Conservation (phyloP, 2,797 vertebrate species). For the Anguilla marmorata region DNA sequence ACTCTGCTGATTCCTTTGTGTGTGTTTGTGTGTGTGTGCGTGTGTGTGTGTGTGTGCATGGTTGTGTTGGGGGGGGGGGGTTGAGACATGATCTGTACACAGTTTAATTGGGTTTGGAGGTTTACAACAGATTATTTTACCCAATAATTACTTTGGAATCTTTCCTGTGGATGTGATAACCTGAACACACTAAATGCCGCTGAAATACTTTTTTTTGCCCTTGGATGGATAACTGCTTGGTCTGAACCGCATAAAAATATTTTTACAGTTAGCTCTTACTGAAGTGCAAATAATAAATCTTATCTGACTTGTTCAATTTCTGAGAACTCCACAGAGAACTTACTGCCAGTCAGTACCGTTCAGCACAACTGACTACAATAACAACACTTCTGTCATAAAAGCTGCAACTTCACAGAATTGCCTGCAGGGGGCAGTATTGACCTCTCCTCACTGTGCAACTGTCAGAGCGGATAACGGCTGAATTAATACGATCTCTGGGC, state of each 20-base stretch:
- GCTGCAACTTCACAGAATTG: neutral
- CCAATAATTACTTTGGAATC: neutral
- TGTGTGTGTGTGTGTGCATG: neutral
- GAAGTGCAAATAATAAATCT: neutral
- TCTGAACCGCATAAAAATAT: neutral
- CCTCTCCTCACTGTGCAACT: neutral
- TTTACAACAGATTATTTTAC: neutral
- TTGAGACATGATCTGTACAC: neutral
- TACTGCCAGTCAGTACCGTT: neutral
- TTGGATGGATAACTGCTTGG: neutral
- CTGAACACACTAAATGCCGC: neutral
- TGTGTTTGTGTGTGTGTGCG: no score
- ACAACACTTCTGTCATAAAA: neutral
- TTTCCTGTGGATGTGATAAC: neutral
- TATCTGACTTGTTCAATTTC: neutral
- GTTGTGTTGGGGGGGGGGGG: neutral
- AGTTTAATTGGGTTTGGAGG: neutral
- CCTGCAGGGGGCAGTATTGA: neutral
- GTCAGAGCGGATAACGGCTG: neutral
- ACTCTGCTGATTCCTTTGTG: neutral
- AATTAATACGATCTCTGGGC: neutral
- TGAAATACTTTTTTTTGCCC: neutral
- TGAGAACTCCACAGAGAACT: neutral
- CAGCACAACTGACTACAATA: neutral
- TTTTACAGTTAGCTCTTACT: no score